These are phyloP conservation scores for Pseudococcus jackbeardsleyi DNA, from an alignment of 2,888 invertebrate species.

Conservation along the genomic window DNA sequence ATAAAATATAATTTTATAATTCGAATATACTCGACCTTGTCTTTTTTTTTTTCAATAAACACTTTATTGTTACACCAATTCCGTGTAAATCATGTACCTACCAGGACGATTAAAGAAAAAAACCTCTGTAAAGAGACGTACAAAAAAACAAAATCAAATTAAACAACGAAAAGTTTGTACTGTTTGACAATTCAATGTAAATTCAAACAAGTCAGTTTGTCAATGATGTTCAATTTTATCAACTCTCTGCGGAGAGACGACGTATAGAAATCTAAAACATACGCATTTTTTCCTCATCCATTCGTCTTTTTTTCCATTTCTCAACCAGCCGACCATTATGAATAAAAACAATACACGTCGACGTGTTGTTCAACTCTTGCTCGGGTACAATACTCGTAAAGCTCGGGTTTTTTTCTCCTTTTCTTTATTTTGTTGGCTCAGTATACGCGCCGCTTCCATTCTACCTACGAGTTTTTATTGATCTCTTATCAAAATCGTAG, in stretches of 20 bases:
- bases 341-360: slow-evolving; percentile 34
- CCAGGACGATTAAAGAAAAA: not conserved
- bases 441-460: not conserved
- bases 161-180: not conserved
- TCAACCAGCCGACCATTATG: not conserved
- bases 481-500: slow-evolving; percentile 26
- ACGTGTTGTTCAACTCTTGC: slow-evolving; percentile 18
- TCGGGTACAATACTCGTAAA: slow-evolving; percentile 8
- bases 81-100: slow-evolving; percentile 7
- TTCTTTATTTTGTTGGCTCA: slow-evolving; percentile 9
- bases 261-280: slow-evolving; percentile 11
- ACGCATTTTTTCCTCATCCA: not conserved
- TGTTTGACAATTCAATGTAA: slow-evolving; percentile 20
- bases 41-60: slow-evolving; percentile 34
- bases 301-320: not conserved
- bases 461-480: slow-evolving; percentile 16
- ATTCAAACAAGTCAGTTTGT: slow-evolving; percentile 28
- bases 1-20: slow-evolving; percentile 22
- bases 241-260: not conserved
- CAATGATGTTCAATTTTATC: slow-evolving; percentile 23
- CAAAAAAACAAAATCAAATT: slow-evolving; percentile 16
- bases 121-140: not conserved
- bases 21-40: slow-evolving; percentile 23
- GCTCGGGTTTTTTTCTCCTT: not conserved
- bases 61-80: slow-evolving; percentile 29